These are phyloP conservation scores for Triplophysa siluroides DNA, from an alignment of 2,113 vertebrate species.

Conservation along the genomic window DNA sequence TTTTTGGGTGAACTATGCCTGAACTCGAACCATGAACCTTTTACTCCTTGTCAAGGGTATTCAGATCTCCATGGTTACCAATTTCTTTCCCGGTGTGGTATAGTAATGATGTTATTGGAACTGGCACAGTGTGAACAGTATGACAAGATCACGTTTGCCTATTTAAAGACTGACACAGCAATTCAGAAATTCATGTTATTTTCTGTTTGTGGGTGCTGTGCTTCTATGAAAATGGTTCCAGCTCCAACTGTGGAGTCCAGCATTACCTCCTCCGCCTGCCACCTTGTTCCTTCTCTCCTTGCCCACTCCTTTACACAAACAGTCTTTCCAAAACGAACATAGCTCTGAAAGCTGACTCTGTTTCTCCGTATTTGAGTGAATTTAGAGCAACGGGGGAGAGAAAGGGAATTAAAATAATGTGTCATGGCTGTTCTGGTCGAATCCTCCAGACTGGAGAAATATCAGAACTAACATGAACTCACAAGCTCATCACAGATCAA, in stretches of 20 bases:
- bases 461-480: conserved; percentile 28
- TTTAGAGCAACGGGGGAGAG: background rate
- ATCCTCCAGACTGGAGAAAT: conserved; percentile 11
- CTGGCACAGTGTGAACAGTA: too few species aligned
- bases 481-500: conserved; percentile 22
- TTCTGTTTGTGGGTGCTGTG: background rate
- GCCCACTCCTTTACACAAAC: background rate
- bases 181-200: background rate
- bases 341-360: conserved; percentile 13
- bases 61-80: too few species aligned
- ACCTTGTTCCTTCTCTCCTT: conserved; percentile 23
- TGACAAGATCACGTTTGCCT: background rate
- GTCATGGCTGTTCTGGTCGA: conserved; percentile 9
- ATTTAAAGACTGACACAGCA: background rate
- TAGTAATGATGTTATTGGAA: too few species aligned
- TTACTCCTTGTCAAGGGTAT: too few species aligned
- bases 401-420: conserved; percentile 24
- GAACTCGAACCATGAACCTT: too few species aligned
- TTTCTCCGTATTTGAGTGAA: background rate
- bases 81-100: too few species aligned
- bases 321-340: conserved; percentile 5
- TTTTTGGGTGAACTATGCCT: too few species aligned
- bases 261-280: conserved; percentile 24
- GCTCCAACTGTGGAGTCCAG: background rate
- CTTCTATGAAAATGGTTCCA: conserved; percentile 25